Base-by-base conservation (phyloP, 2,797 vertebrate species). In the Rhinoraja longicauda region DNA sequence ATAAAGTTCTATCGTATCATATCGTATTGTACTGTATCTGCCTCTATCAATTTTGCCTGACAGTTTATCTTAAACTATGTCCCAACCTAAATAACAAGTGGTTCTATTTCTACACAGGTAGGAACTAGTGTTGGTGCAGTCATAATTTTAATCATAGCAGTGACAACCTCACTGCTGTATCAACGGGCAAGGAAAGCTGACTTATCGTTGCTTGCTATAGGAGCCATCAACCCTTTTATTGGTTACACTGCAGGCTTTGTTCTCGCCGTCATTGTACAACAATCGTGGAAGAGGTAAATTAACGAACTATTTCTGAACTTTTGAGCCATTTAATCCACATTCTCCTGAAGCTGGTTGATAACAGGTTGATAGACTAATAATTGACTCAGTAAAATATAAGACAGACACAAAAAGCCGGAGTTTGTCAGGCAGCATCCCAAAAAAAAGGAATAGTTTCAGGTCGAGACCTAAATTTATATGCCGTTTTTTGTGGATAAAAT, bases 231-330 rank as follows among this genome's bases (percentile, higher is more conserved):
- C 77, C 96, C 96, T n/a, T 75, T 95, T 91, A 94, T 95, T 6
- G 96, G 96, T 93, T 95, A 95, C 62, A 24, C 93, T 5, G 0
- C 72, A 1, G 96, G 96, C 79, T 96, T 96, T 93, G 64, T 95
- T 79, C 93, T 96, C 93, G 94, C 96, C 19, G 59, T 95, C 45
- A 88, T 96, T 67, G 36, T 94, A 36, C 95, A 93, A 13, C 96
- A 96, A 1, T 94, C 96, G 45, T 96, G 95, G 96, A 94, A 94
- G 88, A 96, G 96, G 96, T 97, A 94, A 94, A 19, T 73, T 17
- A 70, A 70, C 86, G 90, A 24, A 24, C 15, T 1, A 64, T 32
- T 32, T 75, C 12, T 72, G 36, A 73, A 29, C 36, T 92, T 73
- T 53, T 21, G 5, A 26, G 67, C 10, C 39, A n/a, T 36, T 45